Conservation (phyloP, 2,113 vertebrate genomes). For the Phaethon lepturus region DNA sequence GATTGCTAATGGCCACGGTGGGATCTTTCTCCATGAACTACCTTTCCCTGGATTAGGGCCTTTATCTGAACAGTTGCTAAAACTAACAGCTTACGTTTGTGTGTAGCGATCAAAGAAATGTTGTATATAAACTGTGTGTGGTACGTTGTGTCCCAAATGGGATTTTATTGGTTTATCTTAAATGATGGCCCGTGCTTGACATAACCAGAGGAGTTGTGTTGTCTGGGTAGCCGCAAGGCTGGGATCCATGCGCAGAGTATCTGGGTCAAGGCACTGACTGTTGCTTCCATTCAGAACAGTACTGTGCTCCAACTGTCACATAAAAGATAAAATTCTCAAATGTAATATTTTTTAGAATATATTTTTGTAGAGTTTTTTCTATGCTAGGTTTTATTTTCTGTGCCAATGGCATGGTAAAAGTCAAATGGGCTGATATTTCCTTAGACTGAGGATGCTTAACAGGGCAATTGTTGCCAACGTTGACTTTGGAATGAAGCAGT, state of each 20-base stretch:
- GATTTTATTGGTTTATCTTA: slow-evolving; percentile 13
- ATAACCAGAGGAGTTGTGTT: background rate
- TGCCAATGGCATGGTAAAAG: background rate
- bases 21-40: background rate
- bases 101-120: background rate
- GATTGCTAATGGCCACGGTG: background rate
- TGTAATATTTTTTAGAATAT: background rate
- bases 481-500: background rate
- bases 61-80: slow-evolving; percentile 11
- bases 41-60: background rate
- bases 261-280: background rate
- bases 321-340: background rate
- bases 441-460: background rate
- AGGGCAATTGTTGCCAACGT: background rate
- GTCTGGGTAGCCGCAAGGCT: background rate
- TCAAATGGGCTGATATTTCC: background rate
- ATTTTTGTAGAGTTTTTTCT: background rate
- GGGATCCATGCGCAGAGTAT: background rate
- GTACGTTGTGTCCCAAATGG: background rate
- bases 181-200: background rate
- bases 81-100: background rate
- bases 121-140: background rate
- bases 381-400: background rate
- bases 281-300: background rate
- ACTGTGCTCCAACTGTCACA: background rate